A percentile compares a stretch with the other conserved stretches of the same genome.
phyloP scores from a whole-genome alignment of 2,113 vertebrate genomes.

The Pangasianodon hypophthalmus region DNA sequence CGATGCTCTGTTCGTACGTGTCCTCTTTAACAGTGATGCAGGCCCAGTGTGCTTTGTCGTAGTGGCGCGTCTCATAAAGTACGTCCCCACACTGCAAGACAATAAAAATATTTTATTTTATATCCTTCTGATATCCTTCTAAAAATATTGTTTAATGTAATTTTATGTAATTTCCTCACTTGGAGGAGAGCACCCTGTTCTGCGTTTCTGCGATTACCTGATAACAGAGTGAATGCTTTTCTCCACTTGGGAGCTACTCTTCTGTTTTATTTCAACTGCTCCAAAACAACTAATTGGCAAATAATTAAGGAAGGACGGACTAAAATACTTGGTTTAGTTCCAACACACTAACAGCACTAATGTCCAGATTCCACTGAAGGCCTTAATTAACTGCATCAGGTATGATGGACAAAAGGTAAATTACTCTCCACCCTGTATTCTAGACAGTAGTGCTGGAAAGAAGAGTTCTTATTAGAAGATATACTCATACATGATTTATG shows the following conservation, averaged over 20 bases:
- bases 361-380: too few relatives aligned
- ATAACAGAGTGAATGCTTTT: not conserved
- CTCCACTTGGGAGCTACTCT: not conserved
- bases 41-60: slow-evolving; percentile 86
- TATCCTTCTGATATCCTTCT: not conserved
- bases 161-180: not conserved
- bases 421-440: too few relatives aligned
- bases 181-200: not conserved
- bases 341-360: too few relatives aligned
- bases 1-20: slow-evolving; percentile 89
- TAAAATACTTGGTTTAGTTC: too few relatives aligned
- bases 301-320: too few relatives aligned
- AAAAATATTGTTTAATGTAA: not conserved
- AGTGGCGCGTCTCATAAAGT: slow-evolving; percentile 83
- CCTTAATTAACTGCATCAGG: too few relatives aligned
- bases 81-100: slow-evolving; percentile 77
- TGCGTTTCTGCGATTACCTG: not conserved
- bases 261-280: not conserved
- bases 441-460: too few relatives aligned
- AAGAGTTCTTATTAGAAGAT: too few relatives aligned
- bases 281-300: not conserved
- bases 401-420: too few relatives aligned
- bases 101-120: not conserved
- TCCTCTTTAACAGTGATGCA: slow-evolving; percentile 81
- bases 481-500: too few relatives aligned